Evolutionary conservation across 2,113 vertebrate species (phyloP), one percentile per base, ranked within the genome.

Genomic region (Neotragus moschatus): DNA sequence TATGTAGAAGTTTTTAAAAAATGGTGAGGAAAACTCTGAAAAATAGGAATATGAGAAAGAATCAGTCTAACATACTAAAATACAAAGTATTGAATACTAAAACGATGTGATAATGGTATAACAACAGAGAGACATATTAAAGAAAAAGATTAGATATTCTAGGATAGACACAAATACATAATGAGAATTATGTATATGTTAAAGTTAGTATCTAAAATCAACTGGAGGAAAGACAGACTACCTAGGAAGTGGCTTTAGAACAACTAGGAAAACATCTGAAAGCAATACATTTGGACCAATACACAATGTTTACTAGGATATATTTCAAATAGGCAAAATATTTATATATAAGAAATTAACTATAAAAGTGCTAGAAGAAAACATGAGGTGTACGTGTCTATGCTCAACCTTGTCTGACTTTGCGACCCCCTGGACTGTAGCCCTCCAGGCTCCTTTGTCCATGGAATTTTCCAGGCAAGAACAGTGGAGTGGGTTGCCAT

Each of bases 331-430:
- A 90, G 26, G 14, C 25, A 33, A 92, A 84, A 61, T 36, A 93
- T 73, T 88, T 93, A 84, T 95, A 39, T 80, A 19, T 10, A 75
- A 63, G 7, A 73, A 91, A 58, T 63, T 77, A 94, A 89, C 19
- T 73, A 9, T 82, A 63, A 63, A 97, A 90, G 7, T 70, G 3
- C 15, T 60, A 87, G 39, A 23, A 77, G 21, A 90, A 90, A 90
- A 61, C 23, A 43, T 80, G 39, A 36, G 9, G 7, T 75, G 4
- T 26, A 14, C 0, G 2, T 0, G 0, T 43, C 23, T 7, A 7
- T 26, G 7, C 39, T 75, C 70, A 43, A 25, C 23, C 12, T 21
- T 75, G 23, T 26, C 39, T 43, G 39, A 43, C 39, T 75, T 75
- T 43, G 70, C 0, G 1, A 75, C 23, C 70, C 30, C 39, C 5